Evolutionary conservation across 2,888 invertebrate genomes (phyloP), one percentile per base, ranked within the genome.

Genomic region (Diaprepes abbreviatus): DNA sequence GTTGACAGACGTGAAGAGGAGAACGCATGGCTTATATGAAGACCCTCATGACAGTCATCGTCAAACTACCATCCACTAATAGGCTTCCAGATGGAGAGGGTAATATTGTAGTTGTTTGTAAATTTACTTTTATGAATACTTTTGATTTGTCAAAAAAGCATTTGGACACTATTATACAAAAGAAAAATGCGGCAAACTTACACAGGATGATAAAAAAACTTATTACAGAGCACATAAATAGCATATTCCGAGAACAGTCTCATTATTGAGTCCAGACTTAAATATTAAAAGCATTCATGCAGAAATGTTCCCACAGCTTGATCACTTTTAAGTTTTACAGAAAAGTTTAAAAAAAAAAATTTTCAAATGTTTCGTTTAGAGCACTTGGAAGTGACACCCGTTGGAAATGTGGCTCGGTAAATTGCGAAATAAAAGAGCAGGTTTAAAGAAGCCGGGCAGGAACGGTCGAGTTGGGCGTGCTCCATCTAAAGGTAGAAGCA

Each of bases 211-310:
- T 60, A 66, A 16, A 17, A n/a, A 28, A 69, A 60, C 59, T 59
- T 63, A 57, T 74, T 60, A 67, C 3, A 70, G 64, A 60, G 17
- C 72, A 71, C 35, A 70, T 73, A 71, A 73, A 71, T 55, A 50
- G 57, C n/a, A 70, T 75, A 66, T 70, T 70, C 16, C 59, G 64
- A 66, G 69, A 74, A 43, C 43, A 58, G 38, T 60, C 52, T 63
- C 72, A 75, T 65, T 72, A 75, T 68, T 74, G 45, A 75, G 75
- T 70, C 64, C 73, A 19, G 73, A 75, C 69, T 66, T 74, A 63
- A 74, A 75, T 60, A 57, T 36, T 54, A 66, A 64, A 64, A 68
- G 73, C 72, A 2, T 74, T 74, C 33, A 52, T 54, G 9, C 67
- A 35, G 59, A 65, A 63, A 17, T 67, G 72, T 71, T 72, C 7